These are phyloP conservation scores for Drosophila demipolita DNA, from an alignment of 2,888 invertebrate genomes.

Conservation along the genomic window DNA sequence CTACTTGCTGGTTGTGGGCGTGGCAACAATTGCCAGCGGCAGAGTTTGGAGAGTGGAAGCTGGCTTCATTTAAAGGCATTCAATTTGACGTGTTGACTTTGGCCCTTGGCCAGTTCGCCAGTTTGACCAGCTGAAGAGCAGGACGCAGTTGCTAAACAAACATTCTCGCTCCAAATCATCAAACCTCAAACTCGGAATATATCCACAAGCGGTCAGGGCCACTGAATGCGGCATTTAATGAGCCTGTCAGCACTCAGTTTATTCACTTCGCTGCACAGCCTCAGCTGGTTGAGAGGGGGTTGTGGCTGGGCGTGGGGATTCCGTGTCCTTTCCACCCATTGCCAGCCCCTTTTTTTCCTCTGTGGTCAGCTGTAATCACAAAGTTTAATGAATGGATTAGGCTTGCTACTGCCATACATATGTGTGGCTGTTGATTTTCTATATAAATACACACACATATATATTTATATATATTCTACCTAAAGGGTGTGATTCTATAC, in stretches of 20 bases:
- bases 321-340: slow-evolving; percentile 19
- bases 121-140: slow-evolving; percentile 5
- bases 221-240: slow-evolving; percentile 75
- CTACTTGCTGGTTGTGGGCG: slow-evolving; percentile 27
- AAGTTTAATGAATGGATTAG: slow-evolving; percentile 80
- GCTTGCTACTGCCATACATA: background rate
- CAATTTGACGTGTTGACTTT: slow-evolving; percentile 70
- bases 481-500: slow-evolving; percentile 21
- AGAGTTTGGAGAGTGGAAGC: background rate
- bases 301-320: slow-evolving; percentile 7
- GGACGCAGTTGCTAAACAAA: slow-evolving; percentile 39
- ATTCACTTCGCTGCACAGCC: slow-evolving; percentile 48
- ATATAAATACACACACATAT: background rate
- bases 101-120: slow-evolving; percentile 56
- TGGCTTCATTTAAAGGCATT: slow-evolving; percentile 40
- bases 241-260: slow-evolving; percentile 77
- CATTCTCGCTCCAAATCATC: slow-evolving; percentile 5
- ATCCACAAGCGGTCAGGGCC: slow-evolving; percentile 36
- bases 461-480: background rate
- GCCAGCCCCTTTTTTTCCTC: slow-evolving; percentile 10
- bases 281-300: slow-evolving; percentile 22
- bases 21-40: slow-evolving; percentile 23
- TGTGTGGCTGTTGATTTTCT: background rate
- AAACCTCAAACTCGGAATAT: slow-evolving; percentile 8
- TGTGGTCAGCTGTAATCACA: slow-evolving; percentile 78